Conservation (phyloP, 2,113 vertebrate genomes). For the Chloebia gouldiae region DNA sequence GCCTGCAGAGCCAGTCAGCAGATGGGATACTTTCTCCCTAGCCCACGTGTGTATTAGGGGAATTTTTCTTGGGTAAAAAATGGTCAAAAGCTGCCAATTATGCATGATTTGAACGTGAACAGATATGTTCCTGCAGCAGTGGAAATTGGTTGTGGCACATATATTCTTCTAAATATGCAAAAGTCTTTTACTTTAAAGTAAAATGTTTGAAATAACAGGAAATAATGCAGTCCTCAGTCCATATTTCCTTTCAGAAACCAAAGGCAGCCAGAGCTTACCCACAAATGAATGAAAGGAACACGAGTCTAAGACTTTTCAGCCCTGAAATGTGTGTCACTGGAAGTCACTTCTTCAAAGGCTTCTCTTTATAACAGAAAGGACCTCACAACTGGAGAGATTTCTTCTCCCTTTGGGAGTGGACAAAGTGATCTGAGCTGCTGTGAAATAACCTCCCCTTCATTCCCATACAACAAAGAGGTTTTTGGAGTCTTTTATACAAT, state of each 20-base stretch:
- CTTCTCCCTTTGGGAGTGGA: neutral
- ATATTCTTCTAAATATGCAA: neutral
- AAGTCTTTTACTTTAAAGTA: neutral
- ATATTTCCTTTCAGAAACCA: neutral
- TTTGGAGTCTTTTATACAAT: neutral
- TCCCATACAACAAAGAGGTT: neutral
- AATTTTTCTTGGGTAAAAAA: neutral
- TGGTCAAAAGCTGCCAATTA: neutral
- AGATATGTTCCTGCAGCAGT: neutral
- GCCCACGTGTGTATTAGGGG: neutral
- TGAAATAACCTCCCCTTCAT: neutral
- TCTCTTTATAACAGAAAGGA: neutral
- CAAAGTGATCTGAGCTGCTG: neutral
- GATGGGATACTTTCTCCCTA: slow-evolving; percentile 19
- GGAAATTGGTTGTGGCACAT: neutral
- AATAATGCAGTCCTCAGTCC: neutral
- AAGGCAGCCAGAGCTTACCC: neutral
- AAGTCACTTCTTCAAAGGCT: neutral
- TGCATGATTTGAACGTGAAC: neutral
- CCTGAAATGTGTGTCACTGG: neutral
- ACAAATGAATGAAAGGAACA: neutral
- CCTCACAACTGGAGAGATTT: neutral
- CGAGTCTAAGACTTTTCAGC: neutral
- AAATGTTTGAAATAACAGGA: neutral
- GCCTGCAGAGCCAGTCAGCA: slow-evolving; percentile 15